These are phyloP conservation scores for Podarcis lilfordi DNA, from an alignment of 2,797 vertebrate species.

Conservation along the genomic window DNA sequence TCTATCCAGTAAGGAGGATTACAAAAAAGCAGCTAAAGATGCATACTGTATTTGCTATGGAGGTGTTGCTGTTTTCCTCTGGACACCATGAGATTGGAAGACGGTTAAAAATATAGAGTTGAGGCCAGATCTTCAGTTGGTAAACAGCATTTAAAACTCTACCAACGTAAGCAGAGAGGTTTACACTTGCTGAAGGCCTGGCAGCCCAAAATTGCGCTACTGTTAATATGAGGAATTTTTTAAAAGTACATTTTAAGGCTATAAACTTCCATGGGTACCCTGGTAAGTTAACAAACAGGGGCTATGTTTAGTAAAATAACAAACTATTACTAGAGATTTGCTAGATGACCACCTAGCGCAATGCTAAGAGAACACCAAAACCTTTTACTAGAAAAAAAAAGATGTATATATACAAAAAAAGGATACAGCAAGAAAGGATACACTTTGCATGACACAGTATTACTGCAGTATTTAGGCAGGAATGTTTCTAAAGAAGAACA, in stretches of 20 bases:
- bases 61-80: not conserved
- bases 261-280: conserved; percentile 15
- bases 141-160: conserved; percentile 31
- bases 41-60: not conserved
- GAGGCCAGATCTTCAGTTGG: conserved; percentile 3
- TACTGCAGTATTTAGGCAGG: conserved; percentile 83
- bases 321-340: conserved; percentile 39
- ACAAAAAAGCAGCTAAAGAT: conserved; percentile 20
- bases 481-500: conserved; percentile 86
- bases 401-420: conserved; percentile 65
- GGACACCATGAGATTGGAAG: conserved; percentile 1
- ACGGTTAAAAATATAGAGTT: conserved; percentile 12
- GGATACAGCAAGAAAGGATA: conserved; percentile 88
- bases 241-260: conserved; percentile 26
- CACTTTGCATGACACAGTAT: conserved; percentile 83
- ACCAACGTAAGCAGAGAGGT: not conserved
- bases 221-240: not conserved
- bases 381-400: conserved; percentile 57
- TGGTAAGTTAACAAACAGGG: conserved; percentile 46
- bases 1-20: not conserved
- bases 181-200: conserved; percentile 14
- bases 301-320: conserved; percentile 47
- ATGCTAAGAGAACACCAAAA: conserved; percentile 41
- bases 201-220: not conserved
- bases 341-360: conserved; percentile 60